Percentiles rank a stretch among this genome's conserved stretches.
Conservation (phyloP, 2,797 vertebrate genomes). For the Scyliorhinus canicula region DNA sequence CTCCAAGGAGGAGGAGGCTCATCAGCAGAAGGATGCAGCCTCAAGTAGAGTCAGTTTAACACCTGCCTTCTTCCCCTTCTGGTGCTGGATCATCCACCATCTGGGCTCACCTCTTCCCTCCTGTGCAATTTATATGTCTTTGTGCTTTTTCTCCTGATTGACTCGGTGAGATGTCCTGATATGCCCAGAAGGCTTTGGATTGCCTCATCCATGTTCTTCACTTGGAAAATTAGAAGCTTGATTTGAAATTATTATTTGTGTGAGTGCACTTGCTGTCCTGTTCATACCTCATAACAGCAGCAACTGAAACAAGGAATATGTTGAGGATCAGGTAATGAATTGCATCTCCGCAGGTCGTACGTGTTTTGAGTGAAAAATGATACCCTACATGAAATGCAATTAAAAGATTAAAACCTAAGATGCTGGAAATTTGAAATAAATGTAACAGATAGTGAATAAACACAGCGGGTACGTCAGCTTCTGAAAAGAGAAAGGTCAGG, state of each 20-base stretch:
- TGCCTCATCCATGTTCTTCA: neutral
- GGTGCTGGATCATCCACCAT: no score
- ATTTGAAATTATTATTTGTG: neutral
- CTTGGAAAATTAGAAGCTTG: neutral
- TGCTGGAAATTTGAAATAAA: neutral
- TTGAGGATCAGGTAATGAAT: neutral
- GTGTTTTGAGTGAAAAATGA: neutral
- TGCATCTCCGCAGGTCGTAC: neutral
- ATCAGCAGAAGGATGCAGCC: no score
- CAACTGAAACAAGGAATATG: neutral
- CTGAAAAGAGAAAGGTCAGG: neutral
- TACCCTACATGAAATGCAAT: neutral
- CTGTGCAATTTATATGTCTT: neutral
- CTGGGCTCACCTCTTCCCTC: no score
- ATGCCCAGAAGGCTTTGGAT: neutral
- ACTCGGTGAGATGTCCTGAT: neutral
- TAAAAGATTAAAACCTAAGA: neutral
- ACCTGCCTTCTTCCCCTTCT: no score
- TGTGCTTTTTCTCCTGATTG: neutral
- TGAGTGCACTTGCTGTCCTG: neutral
- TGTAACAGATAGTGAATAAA: neutral
- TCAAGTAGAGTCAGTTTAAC: no score
- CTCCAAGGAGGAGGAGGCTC: no score
- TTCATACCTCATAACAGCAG: neutral
- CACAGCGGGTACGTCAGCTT: neutral